Evolutionary conservation across 2,888 invertebrate genomes (phyloP), one percentile per base, ranked within the genome.

Genomic region (Hemithea aestivaria): DNA sequence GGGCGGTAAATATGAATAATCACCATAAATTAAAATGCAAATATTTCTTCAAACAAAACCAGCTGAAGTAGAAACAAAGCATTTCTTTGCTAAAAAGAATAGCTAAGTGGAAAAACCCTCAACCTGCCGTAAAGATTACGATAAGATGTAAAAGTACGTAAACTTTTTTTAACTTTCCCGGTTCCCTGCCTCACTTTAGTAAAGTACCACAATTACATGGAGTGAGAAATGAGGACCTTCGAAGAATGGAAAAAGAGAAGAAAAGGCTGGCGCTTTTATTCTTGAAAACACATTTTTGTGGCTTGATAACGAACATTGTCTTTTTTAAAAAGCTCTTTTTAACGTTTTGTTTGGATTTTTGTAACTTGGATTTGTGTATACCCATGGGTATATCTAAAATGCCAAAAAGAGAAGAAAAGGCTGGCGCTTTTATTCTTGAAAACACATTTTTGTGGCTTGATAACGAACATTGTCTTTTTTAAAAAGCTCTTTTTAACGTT

Each of bases 201-300:
- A 48, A 54, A 54, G 55, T 43, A 53, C 53, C 43, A 53, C 51
- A 57, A 58, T 60, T 62, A 57, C 45, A 50, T 37, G 27, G 45
- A 57, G 58, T 58, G 52, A 56, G 53, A 58, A 60, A 61, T 46
- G 54, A 50, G 49, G 38, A 48, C 49, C 52, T 53, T 50, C 50
- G 49, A 44, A 24, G 39, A 47, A 60, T 52, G 37, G 54, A 59
- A 66, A 51, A 53, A 8, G 11, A 28, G 25, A 6, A 10, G 38
- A 16, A 36, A 41, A 26, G 37, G 58, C 57, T 55, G 56, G 48
- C 58, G 46, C 54, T 51, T 51, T 46, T 16, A 16, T 16, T 16
- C 16, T 5, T 16, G 16, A 16, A 16, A 16, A 16, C 5, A 16
- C 16, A 16, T 5, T 16, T 16, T 16, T 16, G 16, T 4, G 16